These are phyloP conservation scores for Sebastes trivittatus DNA, from an alignment of 2,797 vertebrate genomes.

Conservation along the genomic window DNA sequence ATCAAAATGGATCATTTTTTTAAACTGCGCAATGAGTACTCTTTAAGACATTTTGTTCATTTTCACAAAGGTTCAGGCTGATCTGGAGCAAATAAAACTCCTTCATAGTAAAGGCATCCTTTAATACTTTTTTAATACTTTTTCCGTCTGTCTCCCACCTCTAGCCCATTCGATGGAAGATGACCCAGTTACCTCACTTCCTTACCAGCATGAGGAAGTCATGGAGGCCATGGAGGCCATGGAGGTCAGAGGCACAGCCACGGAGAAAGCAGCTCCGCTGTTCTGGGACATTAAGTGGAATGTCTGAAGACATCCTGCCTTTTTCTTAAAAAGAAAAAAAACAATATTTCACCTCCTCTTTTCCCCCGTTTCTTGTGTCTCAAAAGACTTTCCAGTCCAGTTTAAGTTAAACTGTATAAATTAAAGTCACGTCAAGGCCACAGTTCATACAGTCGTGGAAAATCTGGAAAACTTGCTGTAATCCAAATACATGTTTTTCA, in stretches of 20 bases:
- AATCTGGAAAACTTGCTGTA: background rate
- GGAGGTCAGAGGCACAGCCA: constrained; percentile 22
- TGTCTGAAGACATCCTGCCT: constrained; percentile 43
- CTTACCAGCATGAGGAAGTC: constrained; percentile 37
- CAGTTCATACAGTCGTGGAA: background rate
- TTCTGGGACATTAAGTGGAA: constrained; percentile 75
- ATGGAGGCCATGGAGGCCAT: background rate
- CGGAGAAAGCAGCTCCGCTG: constrained; percentile 57
- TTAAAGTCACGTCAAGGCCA: background rate
- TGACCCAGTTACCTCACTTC: constrained; percentile 29
- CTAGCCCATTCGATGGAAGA: constrained; percentile 33
- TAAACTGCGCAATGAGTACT: background rate
- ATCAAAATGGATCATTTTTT: background rate
- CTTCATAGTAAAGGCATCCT: background rate
- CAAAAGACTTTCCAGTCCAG: background rate
- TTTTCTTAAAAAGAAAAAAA: background rate
- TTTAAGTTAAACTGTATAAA: background rate
- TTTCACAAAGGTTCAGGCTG: background rate
- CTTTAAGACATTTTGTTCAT: background rate
- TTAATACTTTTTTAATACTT: too few relatives aligned
- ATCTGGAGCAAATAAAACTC: background rate
- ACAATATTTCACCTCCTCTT: background rate
- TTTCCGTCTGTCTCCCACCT: background rate
- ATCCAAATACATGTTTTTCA: constrained; percentile 1
- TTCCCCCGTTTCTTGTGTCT: background rate